phyloP scores from a whole-genome alignment of 2,888 invertebrate genomes.

The Lampropteryx suffumata region DNA sequence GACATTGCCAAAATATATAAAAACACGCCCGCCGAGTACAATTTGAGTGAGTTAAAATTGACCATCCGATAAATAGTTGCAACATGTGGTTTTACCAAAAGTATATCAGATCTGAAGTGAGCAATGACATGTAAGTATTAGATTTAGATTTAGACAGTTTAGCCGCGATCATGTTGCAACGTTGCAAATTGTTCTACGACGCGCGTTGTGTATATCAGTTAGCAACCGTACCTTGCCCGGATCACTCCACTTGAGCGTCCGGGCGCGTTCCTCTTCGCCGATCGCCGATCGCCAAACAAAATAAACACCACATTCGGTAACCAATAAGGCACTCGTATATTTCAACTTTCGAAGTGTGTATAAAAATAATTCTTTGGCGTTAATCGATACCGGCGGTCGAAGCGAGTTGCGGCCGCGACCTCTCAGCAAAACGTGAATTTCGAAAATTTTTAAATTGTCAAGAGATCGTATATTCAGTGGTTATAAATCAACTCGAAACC shows the following conservation, averaged over 20 bases:
- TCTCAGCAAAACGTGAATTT: background rate
- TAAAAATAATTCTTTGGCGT: slow-evolving; percentile 78
- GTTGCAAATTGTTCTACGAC: slow-evolving; percentile 60
- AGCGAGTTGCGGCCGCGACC: slow-evolving; percentile 25
- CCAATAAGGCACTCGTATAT: slow-evolving; percentile 83
- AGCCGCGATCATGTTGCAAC: slow-evolving; percentile 20
- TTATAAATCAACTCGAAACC: background rate
- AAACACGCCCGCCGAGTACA: slow-evolving; percentile 72
- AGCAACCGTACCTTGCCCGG: slow-evolving; percentile 90
- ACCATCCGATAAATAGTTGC: slow-evolving; percentile 34
- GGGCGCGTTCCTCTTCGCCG: slow-evolving; percentile 84
- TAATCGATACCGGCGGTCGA: slow-evolving; percentile 41
- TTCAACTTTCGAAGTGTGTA: slow-evolving; percentile 66
- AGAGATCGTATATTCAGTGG: background rate
- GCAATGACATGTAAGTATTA: too few relatives aligned
- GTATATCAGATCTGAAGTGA: background rate
- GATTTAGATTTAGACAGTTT: background rate
- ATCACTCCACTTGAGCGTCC: slow-evolving; percentile 90
- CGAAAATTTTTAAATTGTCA: background rate
- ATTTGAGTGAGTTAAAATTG: slow-evolving; percentile 39
- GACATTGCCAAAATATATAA: slow-evolving; percentile 62
- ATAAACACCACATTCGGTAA: slow-evolving; percentile 75
- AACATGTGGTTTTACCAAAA: slow-evolving; percentile 33
- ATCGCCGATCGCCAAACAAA: slow-evolving; percentile 53
- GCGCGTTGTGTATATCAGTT: slow-evolving; percentile 59